Conservation (phyloP, 2,113 vertebrate genomes). For the Caranx ignobilis region DNA sequence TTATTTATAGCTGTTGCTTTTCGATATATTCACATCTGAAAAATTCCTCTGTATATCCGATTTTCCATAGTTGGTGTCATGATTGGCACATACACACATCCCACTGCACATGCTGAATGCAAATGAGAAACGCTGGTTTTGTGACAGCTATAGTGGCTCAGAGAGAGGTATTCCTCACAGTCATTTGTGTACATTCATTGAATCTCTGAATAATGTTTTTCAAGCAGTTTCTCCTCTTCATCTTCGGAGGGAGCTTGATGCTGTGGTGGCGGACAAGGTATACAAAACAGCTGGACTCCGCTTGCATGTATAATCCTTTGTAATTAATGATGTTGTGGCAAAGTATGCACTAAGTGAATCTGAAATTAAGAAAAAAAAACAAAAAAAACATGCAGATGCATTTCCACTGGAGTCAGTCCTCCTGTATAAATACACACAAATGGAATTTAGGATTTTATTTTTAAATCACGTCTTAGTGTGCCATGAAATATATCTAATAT, state of each 20-base stretch:
- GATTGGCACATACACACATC: background rate
- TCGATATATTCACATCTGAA: background rate
- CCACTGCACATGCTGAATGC: background rate
- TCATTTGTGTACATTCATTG: background rate
- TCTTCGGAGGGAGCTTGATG: background rate
- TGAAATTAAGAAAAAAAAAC: background rate
- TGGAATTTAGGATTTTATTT: constrained; percentile 10
- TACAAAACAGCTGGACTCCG: background rate
- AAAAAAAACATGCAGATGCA: background rate
- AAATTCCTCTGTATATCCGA: background rate
- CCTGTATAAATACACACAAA: background rate
- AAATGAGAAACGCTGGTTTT: background rate
- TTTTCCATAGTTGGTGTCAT: background rate
- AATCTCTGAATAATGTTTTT: background rate
- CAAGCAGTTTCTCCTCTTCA: background rate
- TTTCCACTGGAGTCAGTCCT: background rate
- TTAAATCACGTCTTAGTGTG: background rate
- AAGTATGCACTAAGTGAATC: background rate
- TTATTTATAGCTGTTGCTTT: background rate
- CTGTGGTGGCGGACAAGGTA: no score
- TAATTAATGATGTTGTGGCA: background rate
- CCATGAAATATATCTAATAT: constrained; percentile 12
- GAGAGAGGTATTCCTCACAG: background rate
- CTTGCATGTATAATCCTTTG: background rate
- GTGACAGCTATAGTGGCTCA: constrained; percentile 11